These are phyloP conservation scores for Chloebia gouldiae DNA, from an alignment of 2,113 vertebrate species.

Conservation along the genomic window DNA sequence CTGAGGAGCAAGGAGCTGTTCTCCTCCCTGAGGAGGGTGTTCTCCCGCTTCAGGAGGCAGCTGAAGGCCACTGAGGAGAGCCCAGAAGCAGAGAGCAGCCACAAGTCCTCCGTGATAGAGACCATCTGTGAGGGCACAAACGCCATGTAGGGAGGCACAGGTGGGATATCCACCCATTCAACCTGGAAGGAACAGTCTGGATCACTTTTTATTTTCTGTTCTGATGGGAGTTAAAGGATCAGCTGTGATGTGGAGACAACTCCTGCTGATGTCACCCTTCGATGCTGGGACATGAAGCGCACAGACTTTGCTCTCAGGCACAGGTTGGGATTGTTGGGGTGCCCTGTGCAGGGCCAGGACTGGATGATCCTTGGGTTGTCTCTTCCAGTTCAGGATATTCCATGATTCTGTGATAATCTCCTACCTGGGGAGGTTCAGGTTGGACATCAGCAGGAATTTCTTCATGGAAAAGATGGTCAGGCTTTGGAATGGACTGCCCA, in stretches of 20 bases:
- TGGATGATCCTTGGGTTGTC: too few species aligned
- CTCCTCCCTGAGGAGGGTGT: constrained; percentile 39
- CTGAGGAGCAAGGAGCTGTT: constrained; percentile 83
- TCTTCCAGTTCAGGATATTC: too few species aligned
- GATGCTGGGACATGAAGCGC: rapidly evolving
- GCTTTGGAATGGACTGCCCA: too few species aligned
- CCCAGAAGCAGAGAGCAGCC: constrained; percentile 50
- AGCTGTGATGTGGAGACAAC: not conserved
- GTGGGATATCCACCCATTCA: rapidly evolving
- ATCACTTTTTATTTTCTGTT: not conserved
- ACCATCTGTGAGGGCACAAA: not conserved
- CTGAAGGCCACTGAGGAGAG: not conserved
- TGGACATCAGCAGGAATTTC: too few species aligned
- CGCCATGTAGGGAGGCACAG: rapidly evolving
- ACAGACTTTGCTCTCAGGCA: not conserved
- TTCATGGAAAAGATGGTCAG: too few species aligned
- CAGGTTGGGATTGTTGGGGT: too few species aligned
- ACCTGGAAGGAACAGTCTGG: not conserved
- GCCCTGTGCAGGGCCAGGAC: too few species aligned
- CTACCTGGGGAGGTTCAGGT: too few species aligned
- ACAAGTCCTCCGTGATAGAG: constrained; percentile 41
- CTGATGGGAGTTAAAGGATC: not conserved
- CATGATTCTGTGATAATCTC: too few species aligned
- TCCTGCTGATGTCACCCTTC: not conserved
- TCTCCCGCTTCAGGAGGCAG: constrained; percentile 18